Conservation (phyloP, 2,113 vertebrate species). For the Rana temporaria region DNA sequence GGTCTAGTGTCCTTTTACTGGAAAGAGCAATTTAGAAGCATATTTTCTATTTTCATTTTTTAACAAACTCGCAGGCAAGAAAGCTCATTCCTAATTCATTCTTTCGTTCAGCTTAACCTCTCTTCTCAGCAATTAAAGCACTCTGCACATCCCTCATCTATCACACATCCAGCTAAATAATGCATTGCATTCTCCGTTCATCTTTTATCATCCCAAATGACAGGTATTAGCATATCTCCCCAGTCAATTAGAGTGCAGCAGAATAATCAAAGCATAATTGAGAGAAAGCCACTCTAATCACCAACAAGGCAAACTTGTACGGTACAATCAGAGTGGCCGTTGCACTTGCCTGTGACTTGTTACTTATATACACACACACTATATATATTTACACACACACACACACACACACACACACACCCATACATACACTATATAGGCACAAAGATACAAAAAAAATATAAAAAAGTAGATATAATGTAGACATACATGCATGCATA, state of each 20-base stretch:
- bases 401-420: no score
- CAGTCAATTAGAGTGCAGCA: slow-evolving; percentile 98
- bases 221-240: slow-evolving; percentile 99
- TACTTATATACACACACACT: no score
- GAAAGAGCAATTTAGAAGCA: slow-evolving; percentile 76
- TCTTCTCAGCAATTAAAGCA: slow-evolving; percentile 99
- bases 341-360: slow-evolving; percentile 79
- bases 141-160: slow-evolving; percentile 96
- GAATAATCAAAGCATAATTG: slow-evolving; percentile 99
- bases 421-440: no score
- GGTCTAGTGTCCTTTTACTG: slow-evolving; percentile 66
- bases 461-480: no score
- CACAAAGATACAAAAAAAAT: no score
- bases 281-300: slow-evolving; percentile 98
- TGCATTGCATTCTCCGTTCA: slow-evolving; percentile 95
- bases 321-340: slow-evolving; percentile 84
- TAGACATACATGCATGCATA: no score
- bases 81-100: slow-evolving; percentile 97
- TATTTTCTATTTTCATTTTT: slow-evolving; percentile 85
- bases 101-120: slow-evolving; percentile 99
- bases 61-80: slow-evolving; percentile 78
- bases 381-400: no score
- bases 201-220: slow-evolving; percentile 99
- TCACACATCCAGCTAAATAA: slow-evolving; percentile 99
- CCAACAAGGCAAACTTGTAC: slow-evolving; percentile 88